Evolutionary conservation across 2,888 invertebrate genomes (phyloP), one percentile per base, ranked within the genome.

Genomic region (Tanytarsus gracilentus): DNA sequence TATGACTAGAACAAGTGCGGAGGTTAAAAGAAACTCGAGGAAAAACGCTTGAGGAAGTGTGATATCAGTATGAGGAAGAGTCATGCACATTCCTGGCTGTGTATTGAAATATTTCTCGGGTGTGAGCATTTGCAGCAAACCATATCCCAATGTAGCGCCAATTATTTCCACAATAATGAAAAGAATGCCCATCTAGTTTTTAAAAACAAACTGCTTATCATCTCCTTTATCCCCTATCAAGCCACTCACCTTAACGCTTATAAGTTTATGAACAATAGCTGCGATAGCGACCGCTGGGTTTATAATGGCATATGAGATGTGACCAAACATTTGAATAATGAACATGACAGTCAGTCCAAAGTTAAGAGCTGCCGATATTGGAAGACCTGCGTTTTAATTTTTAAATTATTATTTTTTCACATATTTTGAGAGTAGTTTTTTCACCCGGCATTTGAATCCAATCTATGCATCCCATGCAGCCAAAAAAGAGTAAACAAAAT

Each of bases 221-320:
- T 18, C 11, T 33, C 26, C 21, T 53, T 61, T 63, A 51, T 9
- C 6, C 23, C 16, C 9, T 36, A 36, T 36, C 14, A 6, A 39
- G 7, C 11, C 11, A 14, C 18, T 29, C 9, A 58, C 50, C 60
- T 60, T 30, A 25, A 23, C 11, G 18, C 21, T 11, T 9, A 60
- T 60, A 8, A 50, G 33, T 25, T 82, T 82, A 67, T 79, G 76
- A 39, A 85, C 69, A 1, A 81, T 74, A 0, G 86, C 79, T 0
- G 82, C 81, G 4, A 85, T 69, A 0, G 87, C 85, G 4, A 89
- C 84, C 0, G 83, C 80, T 0, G 89, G 89, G 71, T 89, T 89
- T 67, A 89, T 74, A 68, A 86, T 86, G 0, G 86, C 84, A 23
- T 85, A 86, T 27, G 88, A 88, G 51, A 89, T 78, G 67, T 88